phyloP scores from a whole-genome alignment of 2,888 invertebrate species.

The Ophioninae sp. region DNA sequence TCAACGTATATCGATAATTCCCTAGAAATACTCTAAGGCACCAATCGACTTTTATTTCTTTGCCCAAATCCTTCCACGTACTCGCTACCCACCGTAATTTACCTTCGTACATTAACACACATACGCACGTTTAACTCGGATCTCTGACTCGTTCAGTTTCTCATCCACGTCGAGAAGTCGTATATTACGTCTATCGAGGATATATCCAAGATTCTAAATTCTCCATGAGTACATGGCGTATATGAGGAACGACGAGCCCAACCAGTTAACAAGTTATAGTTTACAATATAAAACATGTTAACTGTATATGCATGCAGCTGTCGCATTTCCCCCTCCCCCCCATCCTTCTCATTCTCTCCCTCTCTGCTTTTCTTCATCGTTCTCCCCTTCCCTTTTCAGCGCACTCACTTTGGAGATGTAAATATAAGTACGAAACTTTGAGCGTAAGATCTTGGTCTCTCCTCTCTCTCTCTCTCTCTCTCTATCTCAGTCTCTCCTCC shows the following conservation, averaged over 20 bases:
- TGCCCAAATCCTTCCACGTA: not conserved
- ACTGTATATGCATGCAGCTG: slow-evolving; percentile 34
- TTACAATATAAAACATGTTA: slow-evolving; percentile 45
- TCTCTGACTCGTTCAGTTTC: not conserved
- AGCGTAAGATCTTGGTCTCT: slow-evolving; percentile 42
- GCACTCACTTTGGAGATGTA: slow-evolving; percentile 7
- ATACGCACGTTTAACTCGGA: not conserved
- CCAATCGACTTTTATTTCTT: not conserved
- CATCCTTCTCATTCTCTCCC: slow-evolving; percentile 4
- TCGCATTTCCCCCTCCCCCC: slow-evolving; percentile 10
- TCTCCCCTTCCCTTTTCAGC: slow-evolving; percentile 2
- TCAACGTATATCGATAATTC: not conserved
- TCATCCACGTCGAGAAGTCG: not conserved
- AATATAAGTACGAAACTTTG: slow-evolving; percentile 40
- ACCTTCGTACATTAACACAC: not conserved
- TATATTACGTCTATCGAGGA: not conserved
- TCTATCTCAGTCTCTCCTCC: not conserved
- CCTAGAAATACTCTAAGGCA: not conserved
- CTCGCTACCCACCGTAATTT: not conserved
- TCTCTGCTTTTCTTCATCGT: not conserved
- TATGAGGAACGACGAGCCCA: slow-evolving; percentile 30
- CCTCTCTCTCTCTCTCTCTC: not conserved
- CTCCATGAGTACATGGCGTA: not conserved
- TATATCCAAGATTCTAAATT: not conserved
- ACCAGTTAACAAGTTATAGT: slow-evolving; percentile 58